Base-by-base conservation (phyloP, 2,888 invertebrate species). In the Eulithis prunata region DNA sequence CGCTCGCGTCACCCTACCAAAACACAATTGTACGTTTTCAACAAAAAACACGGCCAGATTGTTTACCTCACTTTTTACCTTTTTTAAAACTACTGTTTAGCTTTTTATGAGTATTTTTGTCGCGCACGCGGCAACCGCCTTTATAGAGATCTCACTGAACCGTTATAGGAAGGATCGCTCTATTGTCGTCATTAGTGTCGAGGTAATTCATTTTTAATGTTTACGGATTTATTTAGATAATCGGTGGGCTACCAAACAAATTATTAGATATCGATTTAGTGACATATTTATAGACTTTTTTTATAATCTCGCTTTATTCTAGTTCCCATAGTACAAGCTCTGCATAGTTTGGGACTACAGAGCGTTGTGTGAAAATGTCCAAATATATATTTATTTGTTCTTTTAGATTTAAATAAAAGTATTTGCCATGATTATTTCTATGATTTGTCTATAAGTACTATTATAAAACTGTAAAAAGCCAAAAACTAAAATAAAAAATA, bases 1-100 rank as follows among this genome's bases (percentile, higher is more conserved):
- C 64, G 80, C 87, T 85, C 82, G 83, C 83, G 83, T 83, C 89
- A 85, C 90, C 90, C 90, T 75, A 82, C 82, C 76, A 78, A 82
- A 82, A 81, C 82, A 79, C 80, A 78, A 85, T 85, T 85, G 86
- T 86, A 79, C 82, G 77, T 72, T 72, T 74, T 77, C 71, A 75
- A 84, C 79, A 90, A 91, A 91, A 92, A 90, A 87, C 83, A 76
- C 83, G 77, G 81, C 82, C 89, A 85, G 87, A 89, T 91, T 92
- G 90, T 93, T 92, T 92, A 92, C 91, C 88, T 89, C 91, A 90
- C 87, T 90, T 92, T 92, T 91, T 91, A 90, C 84, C 83, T 91
- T 93, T 91, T 90, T 89, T 79, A 83, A 61, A 88, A 88, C 86
- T 87, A 82, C 85, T 87, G 86, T 88, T 87, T 81, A 79, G 78